Conservation (phyloP, 2,113 vertebrate species). For the Trematocara unimaculatum region DNA sequence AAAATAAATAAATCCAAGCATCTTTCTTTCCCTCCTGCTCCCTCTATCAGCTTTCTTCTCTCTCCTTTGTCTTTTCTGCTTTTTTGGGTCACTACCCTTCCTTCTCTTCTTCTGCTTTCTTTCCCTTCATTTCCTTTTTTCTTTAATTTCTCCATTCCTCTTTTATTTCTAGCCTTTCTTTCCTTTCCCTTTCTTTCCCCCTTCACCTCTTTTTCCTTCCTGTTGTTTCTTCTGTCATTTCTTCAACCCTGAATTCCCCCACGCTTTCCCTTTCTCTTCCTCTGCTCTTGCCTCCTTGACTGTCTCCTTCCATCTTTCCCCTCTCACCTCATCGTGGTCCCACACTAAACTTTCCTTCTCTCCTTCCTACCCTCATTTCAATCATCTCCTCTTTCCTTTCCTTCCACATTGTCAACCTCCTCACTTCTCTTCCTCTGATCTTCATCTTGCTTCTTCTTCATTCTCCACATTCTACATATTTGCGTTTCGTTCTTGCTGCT, state of each 20-base stretch:
- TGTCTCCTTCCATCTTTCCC: not conserved
- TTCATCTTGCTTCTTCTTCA: not conserved
- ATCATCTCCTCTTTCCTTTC: not conserved
- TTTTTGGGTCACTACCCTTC: not conserved
- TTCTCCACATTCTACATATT: not conserved
- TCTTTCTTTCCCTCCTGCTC: not conserved
- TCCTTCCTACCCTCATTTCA: not conserved
- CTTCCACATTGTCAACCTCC: not conserved
- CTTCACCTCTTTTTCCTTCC: not conserved
- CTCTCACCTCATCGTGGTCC: not conserved
- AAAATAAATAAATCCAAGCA: not conserved
- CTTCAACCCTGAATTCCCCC: not conserved
- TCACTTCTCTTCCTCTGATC: not conserved
- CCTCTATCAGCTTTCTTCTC: not conserved
- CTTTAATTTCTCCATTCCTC: not conserved
- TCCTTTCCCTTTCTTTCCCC: not conserved
- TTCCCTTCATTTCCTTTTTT: not conserved
- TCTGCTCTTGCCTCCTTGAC: not conserved
- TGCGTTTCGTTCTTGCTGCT: accelerated
- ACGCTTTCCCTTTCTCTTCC: not conserved
- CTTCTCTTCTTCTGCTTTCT: not conserved
- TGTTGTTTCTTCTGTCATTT: not conserved
- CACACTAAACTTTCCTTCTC: not conserved
- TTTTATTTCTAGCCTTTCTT: not conserved
- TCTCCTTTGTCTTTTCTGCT: not conserved